Base-by-base conservation (phyloP, 2,888 invertebrate species). In the Synergus gifuensis region DNA sequence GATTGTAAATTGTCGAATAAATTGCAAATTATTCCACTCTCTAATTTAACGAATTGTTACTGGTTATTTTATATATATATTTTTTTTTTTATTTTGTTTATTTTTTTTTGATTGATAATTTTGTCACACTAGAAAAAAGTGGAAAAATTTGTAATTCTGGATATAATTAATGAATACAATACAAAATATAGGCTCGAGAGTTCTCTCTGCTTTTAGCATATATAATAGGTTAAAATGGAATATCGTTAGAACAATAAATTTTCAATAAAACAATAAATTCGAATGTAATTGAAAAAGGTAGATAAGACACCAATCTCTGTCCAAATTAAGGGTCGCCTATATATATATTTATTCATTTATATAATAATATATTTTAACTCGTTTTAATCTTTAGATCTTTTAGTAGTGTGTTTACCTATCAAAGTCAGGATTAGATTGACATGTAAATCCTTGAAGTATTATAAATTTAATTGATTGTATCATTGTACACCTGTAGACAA, bases 381-480 rank as follows among this genome's bases (percentile, higher is more conserved):
- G 36, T 73, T 69, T 73, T 54, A 73, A n/a, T 73, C 36, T 54
- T 54, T 73, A 73, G 73, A 73, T 73, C 54, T 54, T 73, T 73
- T 54, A 73, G 28, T 54, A 73, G 36, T 73, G 36, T 54, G 49
- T 69, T 79, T 79, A 80, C 60, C 67, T 80, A 80, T 83, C 80
- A 80, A 83, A 83, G 80, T 83, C 80, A 81, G 82, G 81, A 81
- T 79, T 84, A 84, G 86, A 86, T 87, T 87, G 85, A 88, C 87
- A 83, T 85, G 85, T 85, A 85, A 84, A 84, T 78, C 81, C 78
- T 84, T 84, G 82, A 84, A 84, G 81, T 84, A 73, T 73, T 78
- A 78, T 83, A 83, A 86, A 85, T 85, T 87, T 84, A 85, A 82
- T 86, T 87, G 87, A 87, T 87, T 87, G 86, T 86, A 85, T 86